phyloP scores from a whole-genome alignment of 2,797 vertebrate genomes.

The Oreochromis mossambicus region DNA sequence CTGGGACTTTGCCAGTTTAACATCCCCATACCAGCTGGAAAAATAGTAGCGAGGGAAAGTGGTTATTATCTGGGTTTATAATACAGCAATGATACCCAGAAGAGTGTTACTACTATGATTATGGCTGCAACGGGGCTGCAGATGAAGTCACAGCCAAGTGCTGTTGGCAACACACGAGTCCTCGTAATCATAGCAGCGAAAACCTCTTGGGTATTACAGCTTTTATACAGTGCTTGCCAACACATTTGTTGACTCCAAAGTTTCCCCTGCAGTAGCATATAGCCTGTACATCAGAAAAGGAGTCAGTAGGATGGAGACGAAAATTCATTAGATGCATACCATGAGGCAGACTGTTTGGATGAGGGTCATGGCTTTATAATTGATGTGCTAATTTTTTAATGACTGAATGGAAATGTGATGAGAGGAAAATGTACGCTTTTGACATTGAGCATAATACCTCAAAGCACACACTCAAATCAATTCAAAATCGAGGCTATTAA shows the following conservation, averaged over 20 bases:
- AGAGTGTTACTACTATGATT: constrained; percentile 12
- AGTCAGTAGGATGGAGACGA: neutral
- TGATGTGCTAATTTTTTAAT: neutral
- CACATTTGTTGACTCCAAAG: constrained; percentile 31
- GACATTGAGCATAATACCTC: neutral
- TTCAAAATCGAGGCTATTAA: constrained; percentile 9
- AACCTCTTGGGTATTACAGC: constrained; percentile 25
- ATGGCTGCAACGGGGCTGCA: neutral
- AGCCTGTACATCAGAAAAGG: neutral
- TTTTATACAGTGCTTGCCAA: constrained; percentile 20
- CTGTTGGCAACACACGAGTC: constrained; percentile 23
- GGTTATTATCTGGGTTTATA: constrained; percentile 27
- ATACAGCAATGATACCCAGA: constrained; percentile 1
- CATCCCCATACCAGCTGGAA: neutral
- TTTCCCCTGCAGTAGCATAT: neutral
- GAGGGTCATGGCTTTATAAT: constrained; percentile 13
- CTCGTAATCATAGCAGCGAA: constrained; percentile 27
- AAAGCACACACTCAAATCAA: neutral
- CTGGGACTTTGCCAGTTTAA: constrained; percentile 25
- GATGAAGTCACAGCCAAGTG: constrained; percentile 43
- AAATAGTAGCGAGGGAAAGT: neutral
- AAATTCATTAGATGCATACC: neutral
- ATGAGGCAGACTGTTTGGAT: neutral
- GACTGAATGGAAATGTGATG: neutral
- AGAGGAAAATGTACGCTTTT: neutral